These are phyloP conservation scores for Drosophila borealis DNA, from an alignment of 2,888 invertebrate species.

Conservation along the genomic window DNA sequence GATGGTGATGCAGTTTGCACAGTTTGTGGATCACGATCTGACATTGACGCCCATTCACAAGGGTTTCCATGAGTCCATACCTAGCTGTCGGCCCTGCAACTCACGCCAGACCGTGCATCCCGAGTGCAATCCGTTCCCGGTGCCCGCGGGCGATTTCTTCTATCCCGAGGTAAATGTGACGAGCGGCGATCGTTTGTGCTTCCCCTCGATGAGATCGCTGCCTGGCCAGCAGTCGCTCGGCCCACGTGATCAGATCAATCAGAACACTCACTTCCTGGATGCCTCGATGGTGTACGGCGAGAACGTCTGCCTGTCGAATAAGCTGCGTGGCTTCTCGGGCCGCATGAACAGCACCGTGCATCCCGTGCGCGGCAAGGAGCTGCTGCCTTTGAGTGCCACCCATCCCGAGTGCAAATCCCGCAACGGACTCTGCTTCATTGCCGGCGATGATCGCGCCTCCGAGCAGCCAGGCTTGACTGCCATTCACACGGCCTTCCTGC, in stretches of 20 bases:
- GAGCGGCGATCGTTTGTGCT: conserved; percentile 93
- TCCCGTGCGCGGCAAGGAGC: conserved; percentile 90
- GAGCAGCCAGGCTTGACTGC: conserved; percentile 96
- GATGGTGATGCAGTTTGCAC: conserved; percentile 98
- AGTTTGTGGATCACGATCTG: conserved; percentile 97
- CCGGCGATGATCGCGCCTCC: conserved; percentile 95
- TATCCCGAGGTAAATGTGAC: conserved; percentile 94
- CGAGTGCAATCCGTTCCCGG: conserved; percentile 96
- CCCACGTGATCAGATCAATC: conserved; percentile 96
- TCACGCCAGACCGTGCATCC: conserved; percentile 95
- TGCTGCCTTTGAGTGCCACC: conserved; percentile 91
- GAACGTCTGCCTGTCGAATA: conserved; percentile 91
- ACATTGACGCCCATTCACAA: conserved; percentile 97
- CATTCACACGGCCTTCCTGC: conserved; percentile 94
- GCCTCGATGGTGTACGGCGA: conserved; percentile 96
- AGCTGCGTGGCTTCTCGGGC: conserved; percentile 92
- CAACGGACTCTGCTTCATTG: conserved; percentile 94
- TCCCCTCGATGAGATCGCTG: conserved; percentile 97
- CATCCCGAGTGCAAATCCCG: conserved; percentile 95
- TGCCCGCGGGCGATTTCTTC: conserved; percentile 94
- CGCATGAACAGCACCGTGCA: conserved; percentile 92
- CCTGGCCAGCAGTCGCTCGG: conserved; percentile 95
- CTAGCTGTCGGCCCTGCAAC: conserved; percentile 95
- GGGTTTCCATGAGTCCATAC: conserved; percentile 95
- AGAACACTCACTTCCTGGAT: conserved; percentile 96